Percentiles rank a stretch among this genome's conserved stretches.
phyloP scores from a whole-genome alignment of 2,113 vertebrate species.

The Donacobius atricapilla region DNA sequence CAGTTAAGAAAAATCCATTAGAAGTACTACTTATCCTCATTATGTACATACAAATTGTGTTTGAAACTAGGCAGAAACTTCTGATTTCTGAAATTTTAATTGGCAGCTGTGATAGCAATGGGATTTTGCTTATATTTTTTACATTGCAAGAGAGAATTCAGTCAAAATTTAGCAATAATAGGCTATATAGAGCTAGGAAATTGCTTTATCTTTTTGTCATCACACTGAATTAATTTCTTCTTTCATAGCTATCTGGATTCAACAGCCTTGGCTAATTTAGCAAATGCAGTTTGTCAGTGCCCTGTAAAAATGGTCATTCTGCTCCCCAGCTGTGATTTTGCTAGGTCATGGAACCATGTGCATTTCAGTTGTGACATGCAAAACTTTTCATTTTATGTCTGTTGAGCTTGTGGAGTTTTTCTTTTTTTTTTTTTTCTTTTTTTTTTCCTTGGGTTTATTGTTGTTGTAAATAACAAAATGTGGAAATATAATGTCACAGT shows the following conservation, averaged over 20 bases:
- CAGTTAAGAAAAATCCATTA: neutral
- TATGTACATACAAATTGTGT: neutral
- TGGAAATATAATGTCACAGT: neutral
- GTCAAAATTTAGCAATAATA: neutral
- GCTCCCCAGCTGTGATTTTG: neutral
- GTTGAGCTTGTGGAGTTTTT: rapidly evolving
- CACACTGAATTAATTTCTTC: neutral
- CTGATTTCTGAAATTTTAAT: neutral
- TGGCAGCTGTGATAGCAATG: neutral
- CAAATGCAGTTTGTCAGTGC: neutral
- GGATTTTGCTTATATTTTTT: neutral
- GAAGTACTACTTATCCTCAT: neutral
- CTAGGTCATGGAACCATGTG: neutral
- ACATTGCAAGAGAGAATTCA: neutral
- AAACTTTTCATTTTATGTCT: neutral
- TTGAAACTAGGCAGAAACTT: neutral
- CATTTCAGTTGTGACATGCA: neutral
- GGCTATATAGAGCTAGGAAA: neutral
- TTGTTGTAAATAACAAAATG: neutral
- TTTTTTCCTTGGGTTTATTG: neutral
- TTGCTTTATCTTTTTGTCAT: neutral
- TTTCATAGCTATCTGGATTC: neutral
- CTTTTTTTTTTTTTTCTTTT: rapidly evolving
- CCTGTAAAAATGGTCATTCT: neutral
- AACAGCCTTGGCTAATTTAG: neutral